Conservation (phyloP, 2,797 vertebrate genomes). For the Premnoplex brunnescens region DNA sequence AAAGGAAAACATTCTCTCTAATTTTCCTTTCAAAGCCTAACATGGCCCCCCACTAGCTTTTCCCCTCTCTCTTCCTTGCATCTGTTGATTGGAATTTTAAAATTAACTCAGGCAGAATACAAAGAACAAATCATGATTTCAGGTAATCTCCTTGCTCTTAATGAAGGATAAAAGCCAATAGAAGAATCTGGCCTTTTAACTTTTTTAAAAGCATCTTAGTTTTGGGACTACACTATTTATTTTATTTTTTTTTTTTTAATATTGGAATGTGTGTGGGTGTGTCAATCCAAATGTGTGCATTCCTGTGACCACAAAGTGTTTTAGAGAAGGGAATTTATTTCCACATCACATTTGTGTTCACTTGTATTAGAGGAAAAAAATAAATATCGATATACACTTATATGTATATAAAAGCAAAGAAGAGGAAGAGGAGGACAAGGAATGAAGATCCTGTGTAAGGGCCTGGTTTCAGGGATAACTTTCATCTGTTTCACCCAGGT, state of each 20-base stretch:
- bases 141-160: slow-evolving; percentile 63
- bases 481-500: background rate
- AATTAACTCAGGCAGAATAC: slow-evolving; percentile 66
- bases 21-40: slow-evolving; percentile 35
- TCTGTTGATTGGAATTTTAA: slow-evolving; percentile 54
- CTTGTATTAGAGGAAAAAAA: slow-evolving; percentile 27
- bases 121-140: slow-evolving; percentile 46
- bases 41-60: background rate
- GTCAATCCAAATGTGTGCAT: background rate
- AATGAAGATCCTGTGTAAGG: background rate
- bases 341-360: slow-evolving; percentile 37
- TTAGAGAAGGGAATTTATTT: slow-evolving; percentile 28
- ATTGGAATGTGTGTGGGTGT: slow-evolving; percentile 30
- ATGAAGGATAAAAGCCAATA: slow-evolving; percentile 68
- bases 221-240: background rate
- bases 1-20: background rate
- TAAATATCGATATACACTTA: background rate
- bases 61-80: slow-evolving; percentile 23
- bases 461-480: background rate
- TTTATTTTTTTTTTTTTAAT: background rate
- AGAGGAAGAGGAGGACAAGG: slow-evolving; percentile 17
- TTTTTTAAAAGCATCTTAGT: slow-evolving; percentile 50
- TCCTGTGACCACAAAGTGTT: slow-evolving; percentile 43
- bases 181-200: slow-evolving; percentile 54
- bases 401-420: background rate